phyloP scores from a whole-genome alignment of 1,140 invertebrate genomes.

The Lerema accius region DNA sequence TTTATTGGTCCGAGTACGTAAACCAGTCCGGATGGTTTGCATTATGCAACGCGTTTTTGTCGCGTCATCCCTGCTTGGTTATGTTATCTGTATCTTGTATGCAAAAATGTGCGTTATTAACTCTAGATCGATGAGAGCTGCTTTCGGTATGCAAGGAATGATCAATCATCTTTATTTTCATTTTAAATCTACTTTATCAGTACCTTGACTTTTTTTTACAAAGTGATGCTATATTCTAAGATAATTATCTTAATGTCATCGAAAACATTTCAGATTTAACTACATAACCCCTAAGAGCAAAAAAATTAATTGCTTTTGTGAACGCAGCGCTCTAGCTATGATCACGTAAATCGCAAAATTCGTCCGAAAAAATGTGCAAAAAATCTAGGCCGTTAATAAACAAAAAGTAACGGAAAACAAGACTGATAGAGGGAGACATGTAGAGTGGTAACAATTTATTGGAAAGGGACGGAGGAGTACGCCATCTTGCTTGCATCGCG shows the following conservation, averaged over 20 bases:
- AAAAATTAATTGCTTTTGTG: conserved; percentile 36
- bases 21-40: conserved; percentile 52
- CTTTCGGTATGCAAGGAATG: background rate
- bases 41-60: conserved; percentile 62
- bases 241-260: background rate
- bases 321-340: conserved; percentile 47
- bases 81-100: conserved; percentile 49
- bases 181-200: background rate
- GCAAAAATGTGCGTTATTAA: conserved; percentile 47
- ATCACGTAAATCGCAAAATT: conserved; percentile 76
- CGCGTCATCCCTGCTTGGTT: conserved; percentile 43
- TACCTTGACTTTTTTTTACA: background rate
- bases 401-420: conserved; percentile 73
- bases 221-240: background rate
- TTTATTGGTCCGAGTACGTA: conserved; percentile 22
- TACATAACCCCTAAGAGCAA: conserved; percentile 46
- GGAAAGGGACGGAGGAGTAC: conserved; percentile 57
- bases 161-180: too few relatives aligned
- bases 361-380: conserved; percentile 63
- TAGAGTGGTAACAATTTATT: conserved; percentile 35
- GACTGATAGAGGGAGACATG: conserved; percentile 52
- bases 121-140: conserved; percentile 23
- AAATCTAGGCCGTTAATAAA: conserved; percentile 60
- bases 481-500: conserved; percentile 74
- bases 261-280: conserved; percentile 30